Evolutionary conservation across 2,113 vertebrate genomes (phyloP), one percentile per base, ranked within the genome.

Genomic region (Epinephelus moara): DNA sequence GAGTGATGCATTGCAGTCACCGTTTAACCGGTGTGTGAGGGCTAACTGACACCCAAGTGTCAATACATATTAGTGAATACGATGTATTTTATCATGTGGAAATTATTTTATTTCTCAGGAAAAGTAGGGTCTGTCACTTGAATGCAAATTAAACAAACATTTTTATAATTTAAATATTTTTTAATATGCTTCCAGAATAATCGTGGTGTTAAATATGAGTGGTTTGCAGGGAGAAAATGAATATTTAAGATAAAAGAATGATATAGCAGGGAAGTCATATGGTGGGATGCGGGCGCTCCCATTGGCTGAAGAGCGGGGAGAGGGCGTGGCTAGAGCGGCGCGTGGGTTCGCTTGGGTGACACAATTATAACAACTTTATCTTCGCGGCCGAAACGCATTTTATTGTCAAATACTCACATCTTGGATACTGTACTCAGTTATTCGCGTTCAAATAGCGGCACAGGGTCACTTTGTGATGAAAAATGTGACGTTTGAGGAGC

Each of bases 331-430:
- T 85, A 95, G 85, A 93, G 93, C 96, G 95, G 96, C 97, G 97
- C 97, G 96, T 97, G 95, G 95, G 95, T 97, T 95, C 96, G 96
- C 96, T 96, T 95, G 95, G 96, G 96, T 97, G 97, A 97, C 96
- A 98, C 97, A 97, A 98, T 98, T 98, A 97, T 97, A 97, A 97
- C 96, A 98, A 98, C 97, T 98, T 98, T 97, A 96, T 96, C 96
- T 96, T 94, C 96, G 94, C 95, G 93, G 83, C 89, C 89, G 86
- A 92, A 89, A 89, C 94, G 96, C 96, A 93, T 95, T 97, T 97
- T 96, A 95, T 93, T 93, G 95, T 92, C 90, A 94, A 95, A 95
- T 94, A 89, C 69, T 91, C 89, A 89, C 81, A 85, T 87, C 72
- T 81, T 59, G 83, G 87, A 91, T 85, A 73, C 71, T 78, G 27